Percentiles rank a stretch among this genome's conserved stretches.
phyloP scores from a whole-genome alignment of 2,797 vertebrate genomes.

The Microchirus variegatus region DNA sequence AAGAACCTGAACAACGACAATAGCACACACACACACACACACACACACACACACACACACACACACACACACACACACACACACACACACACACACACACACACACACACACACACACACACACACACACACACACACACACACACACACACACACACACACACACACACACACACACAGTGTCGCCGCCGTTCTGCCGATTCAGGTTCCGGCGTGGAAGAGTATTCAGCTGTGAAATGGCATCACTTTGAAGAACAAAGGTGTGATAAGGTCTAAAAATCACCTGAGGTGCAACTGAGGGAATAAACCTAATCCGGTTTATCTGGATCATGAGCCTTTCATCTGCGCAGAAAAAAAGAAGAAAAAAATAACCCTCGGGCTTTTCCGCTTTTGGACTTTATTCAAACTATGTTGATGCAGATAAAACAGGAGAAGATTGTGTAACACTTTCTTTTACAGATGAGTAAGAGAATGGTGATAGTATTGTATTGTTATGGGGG shows the following conservation, averaged over 20 bases:
- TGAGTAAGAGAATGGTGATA: too few relatives aligned
- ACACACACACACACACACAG: constrained; percentile 11
- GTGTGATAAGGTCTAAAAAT: constrained; percentile 27
- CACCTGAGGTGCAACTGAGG: constrained; percentile 27
- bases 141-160: constrained; percentile 14
- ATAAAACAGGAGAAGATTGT: too few relatives aligned
- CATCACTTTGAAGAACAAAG: constrained; percentile 48
- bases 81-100: constrained; percentile 14
- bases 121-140: constrained; percentile 13
- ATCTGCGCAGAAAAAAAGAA: not conserved
- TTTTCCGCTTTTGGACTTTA: too few relatives aligned
- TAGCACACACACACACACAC: constrained; percentile 13
- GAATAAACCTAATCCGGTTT: constrained; percentile 23
- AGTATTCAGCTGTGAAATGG: constrained; percentile 45
- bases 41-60: constrained; percentile 11
- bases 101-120: constrained; percentile 15
- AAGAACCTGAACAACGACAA: constrained; percentile 16
- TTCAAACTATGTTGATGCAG: too few relatives aligned
- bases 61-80: constrained; percentile 12
- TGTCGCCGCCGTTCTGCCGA: constrained; percentile 41
- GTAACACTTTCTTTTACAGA: too few relatives aligned
- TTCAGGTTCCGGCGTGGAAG: constrained; percentile 33
- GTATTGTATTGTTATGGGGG: too few relatives aligned
- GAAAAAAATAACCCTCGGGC: not conserved
- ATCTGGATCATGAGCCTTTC: constrained; percentile 11